Percentiles rank a stretch among this genome's conserved stretches.
These are phyloP conservation scores for Brachyptera putata DNA, from an alignment of 2,888 invertebrate genomes.

Conservation along the genomic window DNA sequence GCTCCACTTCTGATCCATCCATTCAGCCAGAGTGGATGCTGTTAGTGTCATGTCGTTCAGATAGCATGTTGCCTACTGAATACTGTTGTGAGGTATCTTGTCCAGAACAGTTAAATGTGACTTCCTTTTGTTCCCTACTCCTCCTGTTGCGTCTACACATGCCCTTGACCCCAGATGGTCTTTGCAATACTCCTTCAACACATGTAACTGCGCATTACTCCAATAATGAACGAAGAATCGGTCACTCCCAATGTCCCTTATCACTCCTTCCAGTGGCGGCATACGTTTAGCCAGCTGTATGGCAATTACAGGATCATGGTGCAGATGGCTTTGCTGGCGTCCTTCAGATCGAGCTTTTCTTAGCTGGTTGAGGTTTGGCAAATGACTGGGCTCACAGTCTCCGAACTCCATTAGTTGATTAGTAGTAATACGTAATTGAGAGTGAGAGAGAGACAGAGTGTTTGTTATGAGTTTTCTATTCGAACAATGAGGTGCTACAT, in stretches of 20 bases:
- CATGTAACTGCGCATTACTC: slow-evolving; percentile 20
- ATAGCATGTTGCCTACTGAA: slow-evolving; percentile 33
- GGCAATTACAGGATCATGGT: neutral
- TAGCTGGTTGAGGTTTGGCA: neutral
- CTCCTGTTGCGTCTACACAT: slow-evolving; percentile 30
- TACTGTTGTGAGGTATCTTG: slow-evolving; percentile 25
- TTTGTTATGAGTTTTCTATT: too few species aligned
- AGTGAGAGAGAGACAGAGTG: too few species aligned
- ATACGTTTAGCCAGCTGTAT: neutral
- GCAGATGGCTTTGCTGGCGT: neutral
- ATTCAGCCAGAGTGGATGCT: slow-evolving; percentile 26
- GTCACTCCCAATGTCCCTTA: slow-evolving; percentile 24
- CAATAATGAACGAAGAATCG: slow-evolving; percentile 21
- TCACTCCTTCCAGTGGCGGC: neutral
- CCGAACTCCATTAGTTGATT: neutral
- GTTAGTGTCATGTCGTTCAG: slow-evolving; percentile 31
- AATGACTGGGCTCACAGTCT: neutral
- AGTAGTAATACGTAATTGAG: too few species aligned
- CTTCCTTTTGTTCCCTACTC: slow-evolving; percentile 27
- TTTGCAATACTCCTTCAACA: slow-evolving; percentile 17
- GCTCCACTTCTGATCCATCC: slow-evolving; percentile 31
- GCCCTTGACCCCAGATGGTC: slow-evolving; percentile 27
- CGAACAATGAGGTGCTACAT: too few species aligned
- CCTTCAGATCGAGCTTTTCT: neutral
- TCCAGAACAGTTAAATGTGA: slow-evolving; percentile 27